A percentile compares a stretch with the other conserved stretches of the same genome.
These are phyloP conservation scores for Nasalis larvatus DNA, from an alignment of 2,113 vertebrate species.

Conservation along the genomic window DNA sequence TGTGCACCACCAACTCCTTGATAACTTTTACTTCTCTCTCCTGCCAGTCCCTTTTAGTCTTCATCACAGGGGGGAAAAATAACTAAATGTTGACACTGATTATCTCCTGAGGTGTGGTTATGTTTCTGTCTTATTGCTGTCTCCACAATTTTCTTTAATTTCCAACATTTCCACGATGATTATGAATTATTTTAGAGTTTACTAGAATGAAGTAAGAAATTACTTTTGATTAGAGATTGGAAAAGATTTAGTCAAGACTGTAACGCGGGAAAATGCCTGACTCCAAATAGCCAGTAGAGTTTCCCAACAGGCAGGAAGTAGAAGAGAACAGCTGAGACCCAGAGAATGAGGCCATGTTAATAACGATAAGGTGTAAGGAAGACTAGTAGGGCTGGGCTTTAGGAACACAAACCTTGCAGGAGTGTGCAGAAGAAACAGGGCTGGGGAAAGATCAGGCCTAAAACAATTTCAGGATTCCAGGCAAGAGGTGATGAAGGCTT, in stretches of 20 bases:
- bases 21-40: too few species aligned
- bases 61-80: not conserved
- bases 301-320: not conserved
- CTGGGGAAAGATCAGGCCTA: not conserved
- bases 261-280: not conserved
- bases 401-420: not conserved
- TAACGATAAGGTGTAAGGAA: accelerated
- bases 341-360: not conserved
- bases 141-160: not conserved
- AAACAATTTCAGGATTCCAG: not conserved
- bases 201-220: not conserved
- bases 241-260: not conserved
- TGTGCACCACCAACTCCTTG: accelerated
- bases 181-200: not conserved
- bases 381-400: not conserved
- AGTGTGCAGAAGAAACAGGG: accelerated
- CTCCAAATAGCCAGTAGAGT: not conserved
- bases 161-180: not conserved
- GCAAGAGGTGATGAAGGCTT: not conserved
- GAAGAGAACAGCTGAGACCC: too few species aligned
- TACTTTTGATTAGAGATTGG: too few species aligned
- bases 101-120: accelerated
- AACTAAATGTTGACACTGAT: accelerated
- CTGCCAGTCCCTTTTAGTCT: too few species aligned
- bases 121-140: not conserved